A percentile compares a stretch with the other conserved stretches of the same genome.
Conservation (phyloP, 2,888 invertebrate genomes). For the Macrostomum cliftonense region DNA sequence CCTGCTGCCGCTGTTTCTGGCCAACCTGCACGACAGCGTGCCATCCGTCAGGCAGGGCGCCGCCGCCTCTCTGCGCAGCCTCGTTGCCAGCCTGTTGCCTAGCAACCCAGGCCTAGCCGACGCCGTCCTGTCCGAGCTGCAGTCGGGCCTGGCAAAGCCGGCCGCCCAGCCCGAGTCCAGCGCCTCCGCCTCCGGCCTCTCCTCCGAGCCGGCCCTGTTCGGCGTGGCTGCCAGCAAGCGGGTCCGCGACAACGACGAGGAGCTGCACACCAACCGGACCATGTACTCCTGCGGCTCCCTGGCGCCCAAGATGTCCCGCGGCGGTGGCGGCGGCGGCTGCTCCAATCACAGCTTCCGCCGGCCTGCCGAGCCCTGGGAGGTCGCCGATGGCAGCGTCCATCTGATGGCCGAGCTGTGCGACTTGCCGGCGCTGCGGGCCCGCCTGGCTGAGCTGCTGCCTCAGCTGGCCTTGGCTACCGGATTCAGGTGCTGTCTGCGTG, state of each 20-base stretch:
- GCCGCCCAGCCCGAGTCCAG: slow-evolving; percentile 42
- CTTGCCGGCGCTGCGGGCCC: slow-evolving; percentile 23
- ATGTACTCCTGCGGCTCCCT: slow-evolving; percentile 44
- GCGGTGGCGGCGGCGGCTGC: slow-evolving; percentile 34
- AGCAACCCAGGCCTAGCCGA: slow-evolving; percentile 12
- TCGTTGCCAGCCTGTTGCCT: slow-evolving; percentile 19
- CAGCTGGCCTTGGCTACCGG: slow-evolving; percentile 36
- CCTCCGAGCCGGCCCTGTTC: slow-evolving; percentile 28
- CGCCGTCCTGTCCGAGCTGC: slow-evolving; percentile 20
- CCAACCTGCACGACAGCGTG: slow-evolving; percentile 41
- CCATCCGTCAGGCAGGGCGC: slow-evolving; percentile 44
- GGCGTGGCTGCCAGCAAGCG: background rate
- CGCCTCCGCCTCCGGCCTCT: slow-evolving; percentile 43
- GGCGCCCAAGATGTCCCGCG: slow-evolving; percentile 41
- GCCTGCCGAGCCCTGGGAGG: slow-evolving; percentile 43
- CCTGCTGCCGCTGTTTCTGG: slow-evolving; percentile 38
- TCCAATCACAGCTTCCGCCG: slow-evolving; percentile 39
- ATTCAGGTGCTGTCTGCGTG: no score
- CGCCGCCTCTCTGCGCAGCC: slow-evolving; percentile 40
- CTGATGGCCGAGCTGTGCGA: slow-evolving; percentile 37
- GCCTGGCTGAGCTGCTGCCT: slow-evolving; percentile 34
- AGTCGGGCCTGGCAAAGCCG: slow-evolving; percentile 31
- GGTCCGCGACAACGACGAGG: slow-evolving; percentile 11
- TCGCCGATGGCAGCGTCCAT: slow-evolving; percentile 42
- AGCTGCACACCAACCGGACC: slow-evolving; percentile 17